Evolutionary conservation across 2,888 invertebrate species (phyloP).

Genomic region (Trissolcus japonicus): DNA sequence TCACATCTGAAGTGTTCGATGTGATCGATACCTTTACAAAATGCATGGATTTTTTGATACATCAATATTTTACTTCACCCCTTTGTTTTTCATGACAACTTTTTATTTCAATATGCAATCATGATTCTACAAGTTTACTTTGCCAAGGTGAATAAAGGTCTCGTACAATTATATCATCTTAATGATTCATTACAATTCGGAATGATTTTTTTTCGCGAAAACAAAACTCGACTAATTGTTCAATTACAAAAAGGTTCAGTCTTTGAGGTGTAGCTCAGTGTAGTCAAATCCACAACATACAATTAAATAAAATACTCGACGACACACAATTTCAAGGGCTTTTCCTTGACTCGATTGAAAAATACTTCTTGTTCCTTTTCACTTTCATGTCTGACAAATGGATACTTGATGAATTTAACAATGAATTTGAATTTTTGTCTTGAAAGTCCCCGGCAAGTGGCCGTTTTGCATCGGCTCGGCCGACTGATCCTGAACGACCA

Average conservation of each 20-base stretch:
- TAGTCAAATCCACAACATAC: not conserved
- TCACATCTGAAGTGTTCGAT: conserved; percentile 61
- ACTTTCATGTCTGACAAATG: not conserved
- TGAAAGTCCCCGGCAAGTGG: conserved; percentile 30
- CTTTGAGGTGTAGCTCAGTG: not conserved
- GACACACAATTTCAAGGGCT: conserved; percentile 34
- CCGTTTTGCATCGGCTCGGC: conserved; percentile 44
- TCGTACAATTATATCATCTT: too few relatives aligned
- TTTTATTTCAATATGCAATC: not conserved
- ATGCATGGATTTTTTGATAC: not conserved
- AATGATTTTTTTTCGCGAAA: too few relatives aligned
- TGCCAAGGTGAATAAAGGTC: too few relatives aligned
- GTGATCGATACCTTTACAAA: conserved; percentile 33
- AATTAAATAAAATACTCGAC: not conserved
- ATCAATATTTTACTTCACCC: not conserved
- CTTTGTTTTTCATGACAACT: not conserved
- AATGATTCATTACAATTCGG: too few relatives aligned
- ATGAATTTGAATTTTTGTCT: conserved; percentile 44
- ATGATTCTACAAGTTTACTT: too few relatives aligned
- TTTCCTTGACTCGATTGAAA: conserved; percentile 41
- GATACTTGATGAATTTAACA: conserved; percentile 39
- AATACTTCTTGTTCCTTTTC: not conserved
- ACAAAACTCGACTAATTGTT: too few relatives aligned
- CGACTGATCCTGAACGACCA: conserved; percentile 39
- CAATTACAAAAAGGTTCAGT: too few relatives aligned